Evolutionary conservation across 2,797 vertebrate genomes (phyloP).

Genomic region (Amazona finschi): DNA sequence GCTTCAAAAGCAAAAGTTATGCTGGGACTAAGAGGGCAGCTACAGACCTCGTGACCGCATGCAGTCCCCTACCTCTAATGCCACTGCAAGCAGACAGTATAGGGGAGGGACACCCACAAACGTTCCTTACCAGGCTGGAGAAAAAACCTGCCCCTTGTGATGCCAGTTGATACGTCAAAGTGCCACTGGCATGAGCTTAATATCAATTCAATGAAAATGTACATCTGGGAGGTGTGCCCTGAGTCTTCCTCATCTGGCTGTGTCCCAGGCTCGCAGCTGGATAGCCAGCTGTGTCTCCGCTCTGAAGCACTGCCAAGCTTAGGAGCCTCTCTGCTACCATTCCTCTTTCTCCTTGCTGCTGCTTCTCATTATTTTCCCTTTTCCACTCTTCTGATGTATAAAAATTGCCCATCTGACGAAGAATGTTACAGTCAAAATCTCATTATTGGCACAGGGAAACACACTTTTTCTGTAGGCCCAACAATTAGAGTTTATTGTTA

Average conservation of each 20-base stretch:
- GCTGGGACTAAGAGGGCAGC: background rate
- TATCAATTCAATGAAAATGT: background rate
- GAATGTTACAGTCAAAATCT: conserved; percentile 23
- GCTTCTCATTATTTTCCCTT: conserved; percentile 22
- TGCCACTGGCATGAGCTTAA: background rate
- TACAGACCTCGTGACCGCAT: background rate
- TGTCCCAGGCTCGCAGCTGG: conserved; percentile 30
- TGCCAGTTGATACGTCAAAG: background rate
- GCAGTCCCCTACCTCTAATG: background rate
- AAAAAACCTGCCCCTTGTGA: background rate
- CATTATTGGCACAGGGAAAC: background rate
- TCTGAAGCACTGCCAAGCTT: background rate
- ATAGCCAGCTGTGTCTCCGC: conserved; percentile 39
- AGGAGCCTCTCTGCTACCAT: background rate
- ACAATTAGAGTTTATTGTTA: conserved; percentile 11
- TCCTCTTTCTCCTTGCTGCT: conserved; percentile 11
- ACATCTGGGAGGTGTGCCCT: background rate
- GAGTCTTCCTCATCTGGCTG: background rate
- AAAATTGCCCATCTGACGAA: conserved; percentile 22
- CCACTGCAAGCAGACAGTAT: background rate
- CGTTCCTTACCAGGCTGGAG: background rate
- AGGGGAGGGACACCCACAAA: background rate
- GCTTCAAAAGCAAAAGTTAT: background rate
- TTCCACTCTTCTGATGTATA: background rate
- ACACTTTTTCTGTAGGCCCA: background rate